Conservation (phyloP, 1,140 invertebrate species). For the Cyclina sinensis region DNA sequence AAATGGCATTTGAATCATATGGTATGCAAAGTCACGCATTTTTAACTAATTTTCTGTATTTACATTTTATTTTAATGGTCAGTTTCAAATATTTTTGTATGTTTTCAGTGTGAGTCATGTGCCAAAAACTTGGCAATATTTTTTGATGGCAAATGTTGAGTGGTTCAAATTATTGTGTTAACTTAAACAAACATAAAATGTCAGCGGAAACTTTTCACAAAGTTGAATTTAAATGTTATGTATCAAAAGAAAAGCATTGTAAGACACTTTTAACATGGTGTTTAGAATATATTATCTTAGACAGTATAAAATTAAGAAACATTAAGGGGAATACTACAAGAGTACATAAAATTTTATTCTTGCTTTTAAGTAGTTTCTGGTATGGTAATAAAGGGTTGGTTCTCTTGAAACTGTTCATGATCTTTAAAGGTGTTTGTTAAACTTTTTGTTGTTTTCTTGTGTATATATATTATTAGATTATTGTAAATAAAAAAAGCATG, state of each 20-base stretch:
- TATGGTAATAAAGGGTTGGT: neutral
- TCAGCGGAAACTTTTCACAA: neutral
- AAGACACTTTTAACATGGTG: neutral
- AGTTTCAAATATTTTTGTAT: neutral
- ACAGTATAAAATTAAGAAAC: neutral
- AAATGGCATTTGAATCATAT: neutral
- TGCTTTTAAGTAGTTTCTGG: slow-evolving; percentile 11
- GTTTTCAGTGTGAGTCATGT: neutral
- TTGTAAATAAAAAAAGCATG: slow-evolving; percentile 7
- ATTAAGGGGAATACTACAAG: too few species aligned
- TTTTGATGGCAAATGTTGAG: neutral
- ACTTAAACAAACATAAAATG: neutral
- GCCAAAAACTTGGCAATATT: neutral
- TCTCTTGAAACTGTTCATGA: neutral
- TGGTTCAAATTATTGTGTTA: neutral
- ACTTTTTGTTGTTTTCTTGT: neutral
- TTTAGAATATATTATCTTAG: neutral
- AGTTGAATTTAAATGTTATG: too few species aligned
- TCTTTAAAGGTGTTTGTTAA: slow-evolving; percentile 6
- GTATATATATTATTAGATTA: neutral
- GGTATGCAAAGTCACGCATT: slow-evolving; percentile 25
- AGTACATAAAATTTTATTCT: neutral
- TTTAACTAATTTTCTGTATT: slow-evolving; percentile 15
- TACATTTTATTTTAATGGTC: neutral
- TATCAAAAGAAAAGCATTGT: neutral